These are phyloP conservation scores for Argyrosomus regius DNA, from an alignment of 2,797 vertebrate genomes.

Conservation along the genomic window DNA sequence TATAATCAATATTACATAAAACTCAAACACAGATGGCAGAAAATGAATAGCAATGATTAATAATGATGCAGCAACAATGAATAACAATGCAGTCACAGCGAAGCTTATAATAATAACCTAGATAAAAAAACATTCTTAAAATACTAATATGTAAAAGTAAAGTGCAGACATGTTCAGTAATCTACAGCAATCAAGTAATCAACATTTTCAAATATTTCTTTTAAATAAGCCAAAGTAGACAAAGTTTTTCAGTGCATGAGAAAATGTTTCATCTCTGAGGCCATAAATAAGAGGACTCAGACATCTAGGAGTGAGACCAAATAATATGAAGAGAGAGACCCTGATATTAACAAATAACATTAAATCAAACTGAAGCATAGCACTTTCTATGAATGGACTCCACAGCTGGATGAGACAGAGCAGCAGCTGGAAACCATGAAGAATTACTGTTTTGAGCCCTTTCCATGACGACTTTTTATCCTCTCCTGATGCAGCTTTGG, in stretches of 20 bases:
- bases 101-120: no score
- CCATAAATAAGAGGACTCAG: slow-evolving; percentile 8
- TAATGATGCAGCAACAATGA: no score
- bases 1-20: no score
- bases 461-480: slow-evolving; percentile 50
- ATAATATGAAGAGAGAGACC: neutral
- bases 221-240: neutral
- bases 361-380: neutral
- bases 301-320: neutral
- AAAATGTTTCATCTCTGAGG: slow-evolving; percentile 10
- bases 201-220: neutral
- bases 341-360: neutral
- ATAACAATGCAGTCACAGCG: no score
- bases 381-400: neutral
- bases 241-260: neutral
- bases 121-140: no score
- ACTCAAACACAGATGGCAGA: no score
- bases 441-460: slow-evolving; percentile 12
- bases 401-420: slow-evolving; percentile 7
- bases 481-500: slow-evolving; percentile 61
- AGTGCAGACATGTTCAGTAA: no score
- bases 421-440: slow-evolving; percentile 20
- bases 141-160: no score
- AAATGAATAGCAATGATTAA: no score
- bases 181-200: neutral